phyloP scores from a whole-genome alignment of 2,888 invertebrate genomes.

The Troglohyphantes excavatus region DNA sequence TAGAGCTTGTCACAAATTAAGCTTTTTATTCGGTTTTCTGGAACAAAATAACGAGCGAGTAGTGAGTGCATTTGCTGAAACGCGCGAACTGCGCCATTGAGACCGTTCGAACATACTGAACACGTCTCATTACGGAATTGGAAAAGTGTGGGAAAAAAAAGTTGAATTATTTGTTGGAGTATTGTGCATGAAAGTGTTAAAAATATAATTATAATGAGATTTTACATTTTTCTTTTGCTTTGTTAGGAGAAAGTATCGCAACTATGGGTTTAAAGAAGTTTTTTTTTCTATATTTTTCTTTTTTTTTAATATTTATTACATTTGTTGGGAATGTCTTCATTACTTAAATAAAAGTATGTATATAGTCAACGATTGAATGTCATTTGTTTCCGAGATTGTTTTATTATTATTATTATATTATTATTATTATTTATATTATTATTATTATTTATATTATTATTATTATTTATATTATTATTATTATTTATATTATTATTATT shows the following conservation, averaged over 20 bases:
- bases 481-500: no score
- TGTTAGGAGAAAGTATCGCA: neutral
- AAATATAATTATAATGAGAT: conserved; percentile 27
- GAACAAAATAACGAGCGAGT: conserved; percentile 36
- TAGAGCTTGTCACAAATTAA: conserved; percentile 45
- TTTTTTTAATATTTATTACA: no score
- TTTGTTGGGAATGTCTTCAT: no score
- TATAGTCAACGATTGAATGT: no score
- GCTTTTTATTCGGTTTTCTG: conserved; percentile 19
- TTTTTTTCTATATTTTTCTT: no score
- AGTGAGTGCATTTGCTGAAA: neutral
- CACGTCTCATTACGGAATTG: conserved; percentile 15
- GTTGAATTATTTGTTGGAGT: conserved; percentile 9
- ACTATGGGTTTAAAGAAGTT: no score
- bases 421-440: no score
- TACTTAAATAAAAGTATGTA: no score
- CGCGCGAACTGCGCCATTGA: neutral
- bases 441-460: no score
- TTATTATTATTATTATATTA: no score
- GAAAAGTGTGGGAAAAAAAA: neutral
- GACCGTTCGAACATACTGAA: neutral
- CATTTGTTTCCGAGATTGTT: no score
- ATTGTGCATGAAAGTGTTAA: conserved; percentile 13
- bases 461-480: no score
- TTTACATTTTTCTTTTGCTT: neutral